Percentiles rank a stretch among this genome's conserved stretches.
Conservation (phyloP, 30 jellyfish, hydroid and myxozoan species). For the Chrysaora quinquecirrha region DNA sequence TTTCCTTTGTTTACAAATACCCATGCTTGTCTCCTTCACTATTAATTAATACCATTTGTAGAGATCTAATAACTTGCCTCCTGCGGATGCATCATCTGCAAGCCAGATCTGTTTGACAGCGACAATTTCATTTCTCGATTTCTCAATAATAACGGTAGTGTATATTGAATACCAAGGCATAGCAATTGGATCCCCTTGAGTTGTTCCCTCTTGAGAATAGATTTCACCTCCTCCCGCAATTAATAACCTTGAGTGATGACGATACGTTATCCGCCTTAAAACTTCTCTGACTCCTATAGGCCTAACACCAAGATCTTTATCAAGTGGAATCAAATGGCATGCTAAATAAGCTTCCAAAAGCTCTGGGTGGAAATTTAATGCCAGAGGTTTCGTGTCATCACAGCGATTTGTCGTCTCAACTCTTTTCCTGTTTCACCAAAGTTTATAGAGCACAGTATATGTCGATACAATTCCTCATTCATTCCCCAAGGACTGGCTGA, state of each 20-base stretch:
- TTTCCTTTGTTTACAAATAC: neutral
- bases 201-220: slow-evolving; percentile 1
- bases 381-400: neutral
- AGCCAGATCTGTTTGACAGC: slow-evolving; percentile 16
- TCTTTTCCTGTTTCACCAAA: neutral
- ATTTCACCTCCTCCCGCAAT: neutral
- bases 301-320: neutral
- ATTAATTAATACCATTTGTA: neutral
- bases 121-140: neutral
- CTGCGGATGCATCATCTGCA: slow-evolving; percentile 30
- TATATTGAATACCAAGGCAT: neutral
- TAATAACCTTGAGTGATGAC: neutral
- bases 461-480: neutral
- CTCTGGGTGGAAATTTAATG: neutral
- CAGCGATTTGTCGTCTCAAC: neutral
- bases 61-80: neutral
- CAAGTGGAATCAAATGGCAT: neutral
- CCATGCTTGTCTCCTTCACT: neutral
- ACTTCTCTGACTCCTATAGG: neutral
- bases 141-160: neutral
- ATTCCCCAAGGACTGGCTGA: neutral
- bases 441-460: neutral
- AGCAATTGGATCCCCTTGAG: neutral
- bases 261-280: neutral
- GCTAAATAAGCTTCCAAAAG: slow-evolving; percentile 1